Conservation (phyloP, 2,113 vertebrate genomes). For the Actenoides lindsayi region DNA sequence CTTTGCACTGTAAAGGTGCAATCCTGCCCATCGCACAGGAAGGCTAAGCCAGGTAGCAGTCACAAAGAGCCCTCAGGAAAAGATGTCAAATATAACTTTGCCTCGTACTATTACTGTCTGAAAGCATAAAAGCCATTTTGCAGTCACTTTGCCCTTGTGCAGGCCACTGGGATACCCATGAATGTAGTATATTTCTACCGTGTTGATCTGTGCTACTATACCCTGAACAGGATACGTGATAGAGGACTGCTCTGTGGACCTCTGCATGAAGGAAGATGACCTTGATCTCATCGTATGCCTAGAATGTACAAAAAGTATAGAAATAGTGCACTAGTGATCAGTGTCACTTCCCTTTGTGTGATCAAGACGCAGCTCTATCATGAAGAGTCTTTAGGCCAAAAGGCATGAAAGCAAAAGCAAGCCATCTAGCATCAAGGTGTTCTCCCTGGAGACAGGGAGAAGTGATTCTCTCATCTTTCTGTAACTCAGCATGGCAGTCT, state of each 20-base stretch:
- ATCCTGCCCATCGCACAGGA: not conserved
- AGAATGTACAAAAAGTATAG: not conserved
- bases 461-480: not conserved
- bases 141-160: not conserved
- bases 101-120: not conserved
- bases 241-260: not conserved
- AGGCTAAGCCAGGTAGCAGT: not conserved
- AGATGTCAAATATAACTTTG: not conserved
- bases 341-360: not conserved
- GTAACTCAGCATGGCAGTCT: not conserved
- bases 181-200: not conserved
- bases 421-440: not conserved
- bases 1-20: not conserved
- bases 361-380: not conserved
- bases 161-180: not conserved
- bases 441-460: not conserved
- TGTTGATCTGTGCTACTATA: not conserved
- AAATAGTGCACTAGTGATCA: not conserved
- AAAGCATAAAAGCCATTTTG: not conserved
- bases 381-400: not conserved
- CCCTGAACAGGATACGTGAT: not conserved
- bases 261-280: not conserved
- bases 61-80: not conserved
- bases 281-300: not conserved
- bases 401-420: not conserved